Evolutionary conservation across 2,888 invertebrate genomes (phyloP), one percentile per base, ranked within the genome.

Genomic region (Mellilla xanthometata): DNA sequence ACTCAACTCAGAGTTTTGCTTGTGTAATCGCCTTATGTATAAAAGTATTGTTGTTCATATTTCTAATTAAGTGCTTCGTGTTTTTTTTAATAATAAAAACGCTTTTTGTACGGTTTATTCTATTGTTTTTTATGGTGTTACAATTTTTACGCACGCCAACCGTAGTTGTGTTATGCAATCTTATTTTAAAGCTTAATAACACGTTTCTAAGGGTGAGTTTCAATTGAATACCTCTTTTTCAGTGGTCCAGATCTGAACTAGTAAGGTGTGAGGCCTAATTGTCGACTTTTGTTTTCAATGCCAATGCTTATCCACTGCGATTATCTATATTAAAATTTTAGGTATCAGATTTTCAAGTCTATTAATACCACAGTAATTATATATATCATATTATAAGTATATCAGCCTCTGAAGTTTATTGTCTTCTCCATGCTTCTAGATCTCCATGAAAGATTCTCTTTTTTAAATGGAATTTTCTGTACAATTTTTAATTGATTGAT

Each of bases 151-250:
- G 64, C 69, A 69, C 68, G 75, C 68, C 66, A 67, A 60, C 52
- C 49, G 56, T 67, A 58, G 53, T 52, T 41, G 55, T 53, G 52
- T 49, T 41, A 36, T 54, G 59, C 58, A 40, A 47, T 44, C 42
- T 49, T 56, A 49, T 58, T 58, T 60, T 57, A 44, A 57, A 55
- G 56, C 56, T 65, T 62, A 55, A 40, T 5, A 64, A 60, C 60
- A 71, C 52, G 46, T 57, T 51, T 65, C 63, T 67, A 62, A 59
- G 70, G 68, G 71, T 81, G 74, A 81, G 73, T 72, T 49, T 77
- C 56, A 82, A 77, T 74, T 71, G 65, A 82, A 80, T 87, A 87
- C 88, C 87, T 88, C 88, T 83, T 76, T 76, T 80, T 75, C 79
- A 81, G 84, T 83, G 88, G 88, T 88, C 88, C 88, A 88, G 73